Base-by-base conservation (phyloP, 2,113 vertebrate genomes). In the Pimephales promelas region DNA sequence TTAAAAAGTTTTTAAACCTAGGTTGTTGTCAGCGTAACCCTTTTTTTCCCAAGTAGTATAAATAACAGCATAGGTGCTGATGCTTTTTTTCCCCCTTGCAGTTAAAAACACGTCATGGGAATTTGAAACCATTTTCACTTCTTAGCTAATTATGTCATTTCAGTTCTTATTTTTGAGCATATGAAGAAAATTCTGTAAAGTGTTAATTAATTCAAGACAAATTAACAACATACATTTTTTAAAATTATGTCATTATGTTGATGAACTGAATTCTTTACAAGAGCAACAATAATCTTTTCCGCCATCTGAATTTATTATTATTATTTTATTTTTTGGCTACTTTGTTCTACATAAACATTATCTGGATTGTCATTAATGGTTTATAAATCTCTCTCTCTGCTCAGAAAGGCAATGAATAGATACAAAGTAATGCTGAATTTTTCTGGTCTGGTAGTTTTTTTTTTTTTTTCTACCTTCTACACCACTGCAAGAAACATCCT, bases 101-200 rank as follows among this genome's bases (percentile, higher is more conserved):
- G 74, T 62, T 62, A 62, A 79, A 62, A 47, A 28, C 14, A 26
- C 8, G 54, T 61, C n/a, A 49, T 81, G 79, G 45, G 62, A 66
- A 64, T 70, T 81, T 24, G 4, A 54, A 70, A 70, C 45, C 9
- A 54, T 81, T 81, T 70, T 81, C 79, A 81, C 79, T 70, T 70
- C 26, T 18, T 14, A 34, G 62, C 61, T 81, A 81, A 81, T 68
- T 54, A 49, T 81, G 36, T 62, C 57, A 36, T 81, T 54, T 81
- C 10, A 54, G 79, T 70, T 79, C 45, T 79, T 62, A 45, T 76
- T 20, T 81, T 70, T 81, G 20, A 66, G 10, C 79, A 81, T 81
- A 24, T 70, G 40, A 54, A 70, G 45, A 34, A 70, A 54, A 81
- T 70, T 0, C 70, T 24, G 28, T 18, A 22, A 81, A 81, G 62